phyloP scores from a whole-genome alignment of 2,797 vertebrate species.

The Gadopsis marmoratus region DNA sequence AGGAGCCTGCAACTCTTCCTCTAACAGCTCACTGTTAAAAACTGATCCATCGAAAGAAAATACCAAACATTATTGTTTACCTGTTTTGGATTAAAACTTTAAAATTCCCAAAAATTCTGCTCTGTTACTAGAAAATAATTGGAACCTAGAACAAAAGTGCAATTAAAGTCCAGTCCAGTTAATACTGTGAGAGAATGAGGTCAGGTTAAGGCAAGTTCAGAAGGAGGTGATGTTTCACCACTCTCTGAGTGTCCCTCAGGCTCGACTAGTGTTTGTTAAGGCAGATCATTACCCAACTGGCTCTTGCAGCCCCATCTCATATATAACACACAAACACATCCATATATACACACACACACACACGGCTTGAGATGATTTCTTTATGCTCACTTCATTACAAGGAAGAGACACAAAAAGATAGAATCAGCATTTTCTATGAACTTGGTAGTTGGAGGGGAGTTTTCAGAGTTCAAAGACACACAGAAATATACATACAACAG shows the following conservation, averaged over 20 bases:
- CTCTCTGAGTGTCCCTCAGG: slow-evolving; percentile 50
- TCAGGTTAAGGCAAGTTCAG: slow-evolving; percentile 46
- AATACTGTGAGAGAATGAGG: slow-evolving; percentile 38
- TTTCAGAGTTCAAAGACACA: slow-evolving; percentile 35
- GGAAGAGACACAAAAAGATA: slow-evolving; percentile 29
- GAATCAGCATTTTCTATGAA: slow-evolving; percentile 41
- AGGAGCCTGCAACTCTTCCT: not conserved
- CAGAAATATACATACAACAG: slow-evolving; percentile 5
- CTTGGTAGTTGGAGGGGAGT: not conserved
- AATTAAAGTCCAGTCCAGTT: slow-evolving; percentile 25
- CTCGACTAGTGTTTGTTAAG: slow-evolving; percentile 64
- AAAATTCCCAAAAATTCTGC: too few relatives aligned
- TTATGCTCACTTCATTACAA: slow-evolving; percentile 19
- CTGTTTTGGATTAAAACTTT: not conserved
- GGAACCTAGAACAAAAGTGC: not conserved
- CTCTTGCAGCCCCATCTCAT: slow-evolving; percentile 56
- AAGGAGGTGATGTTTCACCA: slow-evolving; percentile 42
- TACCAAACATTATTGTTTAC: not conserved
- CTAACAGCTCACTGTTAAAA: not conserved
- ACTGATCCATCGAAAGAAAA: not conserved
- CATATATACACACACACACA: not conserved
- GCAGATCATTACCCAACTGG: slow-evolving; percentile 67
- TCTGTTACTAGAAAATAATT: not conserved
- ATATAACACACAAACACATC: slow-evolving; percentile 20
- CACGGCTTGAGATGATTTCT: slow-evolving; percentile 20